phyloP scores from a whole-genome alignment of 1,140 invertebrate genomes.

The Euwallacea fornicatus region DNA sequence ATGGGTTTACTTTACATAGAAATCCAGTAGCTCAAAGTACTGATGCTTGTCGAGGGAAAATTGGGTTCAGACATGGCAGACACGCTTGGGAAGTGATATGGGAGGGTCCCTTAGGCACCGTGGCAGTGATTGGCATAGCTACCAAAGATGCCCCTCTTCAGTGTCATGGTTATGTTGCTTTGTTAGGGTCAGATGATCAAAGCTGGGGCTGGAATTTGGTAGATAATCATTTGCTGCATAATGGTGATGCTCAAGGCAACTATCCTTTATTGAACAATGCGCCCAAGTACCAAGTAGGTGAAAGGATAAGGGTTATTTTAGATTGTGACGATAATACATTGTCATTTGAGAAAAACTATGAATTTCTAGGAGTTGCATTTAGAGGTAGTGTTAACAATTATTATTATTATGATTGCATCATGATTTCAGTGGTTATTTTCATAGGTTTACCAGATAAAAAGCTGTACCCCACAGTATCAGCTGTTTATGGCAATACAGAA shows the following conservation, averaged over 20 bases:
- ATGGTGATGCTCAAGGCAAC: conserved; percentile 93
- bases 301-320: conserved; percentile 93
- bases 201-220: conserved; percentile 99
- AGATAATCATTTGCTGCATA: conserved; percentile 95
- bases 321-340: conserved; percentile 97
- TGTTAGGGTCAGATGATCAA: conserved; percentile 93
- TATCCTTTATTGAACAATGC: conserved; percentile 96
- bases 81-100: conserved; percentile 99
- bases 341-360: conserved; percentile 98
- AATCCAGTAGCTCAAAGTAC: conserved; percentile 99
- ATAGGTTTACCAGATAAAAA: conserved; percentile 89
- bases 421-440: conserved; percentile 46
- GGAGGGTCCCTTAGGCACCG: conserved; percentile 96
- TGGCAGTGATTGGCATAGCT: conserved; percentile 93
- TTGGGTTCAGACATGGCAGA: conserved; percentile 89
- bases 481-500: conserved; percentile 98
- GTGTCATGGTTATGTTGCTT: conserved; percentile 91
- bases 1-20: conserved; percentile 94
- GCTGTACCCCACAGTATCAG: conserved; percentile 94
- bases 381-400: conserved; percentile 64
- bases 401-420: conserved; percentile 6
- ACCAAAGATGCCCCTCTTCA: conserved; percentile 90
- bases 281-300: conserved; percentile 97
- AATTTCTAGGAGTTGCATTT: conserved; percentile 98
- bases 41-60: conserved; percentile 92